Base-by-base conservation (phyloP, 2,797 vertebrate species). In the Centropyge bicolor region DNA sequence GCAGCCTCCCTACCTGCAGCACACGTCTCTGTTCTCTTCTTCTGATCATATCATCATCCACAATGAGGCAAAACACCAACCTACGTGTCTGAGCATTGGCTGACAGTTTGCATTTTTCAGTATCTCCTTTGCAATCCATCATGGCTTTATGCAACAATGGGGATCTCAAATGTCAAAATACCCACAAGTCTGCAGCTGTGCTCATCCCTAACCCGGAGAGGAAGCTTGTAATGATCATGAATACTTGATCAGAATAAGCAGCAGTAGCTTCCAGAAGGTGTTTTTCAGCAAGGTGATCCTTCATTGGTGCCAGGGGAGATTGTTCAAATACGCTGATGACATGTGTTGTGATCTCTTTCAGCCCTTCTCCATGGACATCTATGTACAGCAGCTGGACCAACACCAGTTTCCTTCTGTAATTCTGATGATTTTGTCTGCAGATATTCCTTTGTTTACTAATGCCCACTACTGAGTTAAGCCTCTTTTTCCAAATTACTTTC, bases 131-230 rank as follows among this genome's bases (percentile, higher is more conserved):
- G 35, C 54, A 56, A 46, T 41, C 62, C 69, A 41, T 74, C 67
- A 56, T 48, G 11, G 16, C 49, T 75, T 69, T 13, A 68, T 55
- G 60, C 65, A 64, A 36, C 48, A 56, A 8, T 1, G 24, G 40
- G 61, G 63, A 49, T 49, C 41, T 77, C 69, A 82, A 68, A 75
- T 82, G 61, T 74, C 61, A 63, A 76, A 70, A 69, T 20, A 62
- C 43, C 57, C 52, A 70, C 24, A 67, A 35, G 38, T 43, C 41
- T 20, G 56, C 22, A 52, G 12, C 41, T 75, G 24, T 45, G 45
- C 12, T 68, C 57, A 55, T 51, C 19, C 24, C 31, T 45, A 59
- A 66, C 17, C 45, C 17, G 7, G n/a, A 64, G 13, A 72, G 22
- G 31, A 52, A 43, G 68, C 43, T 40, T 38, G 51, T 61, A 31